phyloP scores from a whole-genome alignment of 1,140 invertebrate species.

The Nymphalis io region DNA sequence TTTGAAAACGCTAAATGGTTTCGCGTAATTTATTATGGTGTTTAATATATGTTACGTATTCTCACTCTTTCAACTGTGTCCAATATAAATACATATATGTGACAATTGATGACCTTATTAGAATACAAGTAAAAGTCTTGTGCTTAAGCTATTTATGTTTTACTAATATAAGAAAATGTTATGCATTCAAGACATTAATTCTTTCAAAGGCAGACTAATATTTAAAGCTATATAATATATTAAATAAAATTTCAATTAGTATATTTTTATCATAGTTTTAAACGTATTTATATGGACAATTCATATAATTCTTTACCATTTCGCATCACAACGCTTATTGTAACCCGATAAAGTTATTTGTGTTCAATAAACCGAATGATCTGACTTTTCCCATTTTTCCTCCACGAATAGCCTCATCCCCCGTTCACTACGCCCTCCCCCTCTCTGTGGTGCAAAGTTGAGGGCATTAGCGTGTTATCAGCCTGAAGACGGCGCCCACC shows the following conservation, averaged over 20 bases:
- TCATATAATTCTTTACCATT: slow-evolving; percentile 31
- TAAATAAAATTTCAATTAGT: not conserved
- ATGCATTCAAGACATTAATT: too few species aligned
- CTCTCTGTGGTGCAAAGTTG: slow-evolving; percentile 80
- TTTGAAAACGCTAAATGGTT: slow-evolving; percentile 39
- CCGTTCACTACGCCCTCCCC: slow-evolving; percentile 44
- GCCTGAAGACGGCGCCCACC: slow-evolving; percentile 76
- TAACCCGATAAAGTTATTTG: slow-evolving; percentile 75
- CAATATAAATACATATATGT: too few species aligned
- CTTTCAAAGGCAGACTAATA: too few species aligned
- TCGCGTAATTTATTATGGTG: slow-evolving; percentile 46
- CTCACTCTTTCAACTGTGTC: slow-evolving; percentile 23
- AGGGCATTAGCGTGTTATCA: slow-evolving; percentile 82
- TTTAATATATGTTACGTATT: slow-evolving; percentile 45
- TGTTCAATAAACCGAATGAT: slow-evolving; percentile 78
- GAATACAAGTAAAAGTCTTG: too few species aligned
- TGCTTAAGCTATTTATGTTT: too few species aligned
- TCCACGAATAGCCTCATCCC: slow-evolving; percentile 54
- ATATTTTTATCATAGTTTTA: not conserved
- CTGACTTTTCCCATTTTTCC: slow-evolving; percentile 77
- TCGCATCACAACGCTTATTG: slow-evolving; percentile 54
- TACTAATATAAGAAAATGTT: too few species aligned
- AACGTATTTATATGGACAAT: not conserved
- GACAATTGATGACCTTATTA: too few species aligned
- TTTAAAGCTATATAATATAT: not conserved